A percentile compares a stretch with the other conserved stretches of the same genome.
phyloP scores from a whole-genome alignment of 2,888 invertebrate genomes.

The Bellardia bayeri region DNA sequence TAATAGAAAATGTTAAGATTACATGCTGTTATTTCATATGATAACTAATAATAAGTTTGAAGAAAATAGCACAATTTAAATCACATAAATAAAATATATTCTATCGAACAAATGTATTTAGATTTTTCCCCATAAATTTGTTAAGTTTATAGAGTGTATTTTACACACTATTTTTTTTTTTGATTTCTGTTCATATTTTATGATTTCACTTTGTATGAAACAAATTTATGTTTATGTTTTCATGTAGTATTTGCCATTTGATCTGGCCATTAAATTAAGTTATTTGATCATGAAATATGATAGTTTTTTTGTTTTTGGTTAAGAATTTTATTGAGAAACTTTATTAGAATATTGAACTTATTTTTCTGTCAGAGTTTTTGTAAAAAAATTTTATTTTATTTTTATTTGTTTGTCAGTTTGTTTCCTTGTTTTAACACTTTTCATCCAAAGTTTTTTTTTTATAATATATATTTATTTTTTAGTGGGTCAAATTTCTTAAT shows the following conservation, averaged over 20 bases:
- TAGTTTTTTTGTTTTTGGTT: slow-evolving; percentile 10
- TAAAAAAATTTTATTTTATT: slow-evolving; percentile 1
- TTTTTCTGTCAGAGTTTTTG: slow-evolving; percentile 14
- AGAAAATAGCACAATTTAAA: slow-evolving; percentile 13
- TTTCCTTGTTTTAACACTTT: neutral
- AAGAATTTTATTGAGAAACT: slow-evolving; percentile 10
- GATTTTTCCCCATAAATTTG: slow-evolving; percentile 25
- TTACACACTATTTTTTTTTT: slow-evolving; percentile 4
- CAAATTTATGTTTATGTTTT: slow-evolving; percentile 21
- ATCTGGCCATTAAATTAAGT: slow-evolving; percentile 29
- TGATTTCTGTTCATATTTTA: slow-evolving; percentile 17
- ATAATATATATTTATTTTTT: too few relatives aligned
- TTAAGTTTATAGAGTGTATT: slow-evolving; percentile 18
- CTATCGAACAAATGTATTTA: neutral
- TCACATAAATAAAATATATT: slow-evolving; percentile 22
- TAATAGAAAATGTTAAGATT: neutral
- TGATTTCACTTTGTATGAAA: slow-evolving; percentile 20
- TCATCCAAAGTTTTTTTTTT: neutral
- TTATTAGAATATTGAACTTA: slow-evolving; percentile 11
- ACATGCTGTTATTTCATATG: slow-evolving; percentile 6
- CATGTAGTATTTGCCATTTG: slow-evolving; percentile 40
- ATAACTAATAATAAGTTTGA: neutral
- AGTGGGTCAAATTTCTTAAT: slow-evolving; percentile 36
- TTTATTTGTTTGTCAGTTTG: neutral
- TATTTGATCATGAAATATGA: slow-evolving; percentile 40